Evolutionary conservation across 2,888 invertebrate genomes (phyloP), one percentile per base, ranked within the genome.

Genomic region (Cephonodes hylas): DNA sequence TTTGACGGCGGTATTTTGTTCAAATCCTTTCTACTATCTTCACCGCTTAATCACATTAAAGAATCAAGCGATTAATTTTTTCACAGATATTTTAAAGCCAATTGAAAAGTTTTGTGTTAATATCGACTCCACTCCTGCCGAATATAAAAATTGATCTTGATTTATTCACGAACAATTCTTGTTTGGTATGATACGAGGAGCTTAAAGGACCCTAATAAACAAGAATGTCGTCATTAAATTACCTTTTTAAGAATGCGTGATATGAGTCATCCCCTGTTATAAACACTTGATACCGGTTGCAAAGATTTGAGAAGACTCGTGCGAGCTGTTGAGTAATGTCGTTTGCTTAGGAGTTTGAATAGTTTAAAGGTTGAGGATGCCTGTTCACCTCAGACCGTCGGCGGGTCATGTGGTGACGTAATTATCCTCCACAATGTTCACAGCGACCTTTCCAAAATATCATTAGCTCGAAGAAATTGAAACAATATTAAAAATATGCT

Each of bases 351-450:
- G 66, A 74, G 77, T 80, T 74, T 73, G 74, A 81, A 80, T 83
- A 81, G 83, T 85, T 82, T 80, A 88, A 90, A 89, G 89, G 88
- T 90, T 88, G 88, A 88, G 85, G 87, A 86, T 88, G 74, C 74
- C 67, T 72, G 81, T 77, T 84, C 80, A 80, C 79, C 82, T 85
- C 75, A 76, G 69, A 62, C 71, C 63, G 66, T 67, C 67, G 65
- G 65, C 63, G 72, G 79, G 78, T 79, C 77, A 75, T 69, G 71
- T 58, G 46, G 77, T 89, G 87, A 89, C 86, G 88, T 88, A 85
- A 88, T 72, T 67, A 66, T 66, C 62, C 48, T 66, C 61, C 57
- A 66, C 59, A 65, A 75, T 76, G 74, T 73, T 65, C 64, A 63
- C 61, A 59, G 63, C 67, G 76, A 71, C 85, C 80, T 85, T 86